Evolutionary conservation across 1,140 invertebrate genomes (phyloP), one percentile per base, ranked within the genome.

Genomic region (Harlomillsia oculata): DNA sequence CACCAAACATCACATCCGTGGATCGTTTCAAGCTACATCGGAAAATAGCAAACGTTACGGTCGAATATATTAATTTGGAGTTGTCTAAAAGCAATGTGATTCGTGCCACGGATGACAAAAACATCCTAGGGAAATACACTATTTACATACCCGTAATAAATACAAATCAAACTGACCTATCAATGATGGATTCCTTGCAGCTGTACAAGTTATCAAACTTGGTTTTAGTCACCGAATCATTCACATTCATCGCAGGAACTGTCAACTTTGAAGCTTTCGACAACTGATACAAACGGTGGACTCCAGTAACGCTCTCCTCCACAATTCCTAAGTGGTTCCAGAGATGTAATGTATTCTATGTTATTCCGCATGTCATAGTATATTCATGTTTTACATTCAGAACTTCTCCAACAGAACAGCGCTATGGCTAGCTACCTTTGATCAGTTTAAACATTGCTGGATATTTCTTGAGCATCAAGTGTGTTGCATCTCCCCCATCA

Each of bases 191-290:
- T 74, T 91, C 87, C 26, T 87, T 77, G 72, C 90, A 95, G 63
- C 87, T 89, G 71, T 95, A 95, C 21, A 95, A 76, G 74, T 94
- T 97, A 71, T 98, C 94, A 72, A 96, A 97, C 76, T 97, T 97
- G n/a, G 91, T 97, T 78, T 98, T 98, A 0, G 92, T 97, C 8
- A 98, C 93, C 21, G 90, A 95, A 74, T 97, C 94, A 70, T 97
- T 97, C 28, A 98, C 92, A 75, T 98, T 98, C 90, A 98, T 97
- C 2, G 95, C 94, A 2, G 94, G 94, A n/a, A 97, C 90, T 14
- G 85, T 86, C 34, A 98, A 75, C 74, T 96, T 95, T 48, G 87
- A 87, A 23, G 88, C 85, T 75, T 96, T 96, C 16, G 90, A 93
- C 28, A 97, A 77, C 74, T 98, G 93, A 71, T 97, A 97, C 16